Evolutionary conservation across 2,797 vertebrate species (phyloP).

Genomic region (Acanthiza pusilla): DNA sequence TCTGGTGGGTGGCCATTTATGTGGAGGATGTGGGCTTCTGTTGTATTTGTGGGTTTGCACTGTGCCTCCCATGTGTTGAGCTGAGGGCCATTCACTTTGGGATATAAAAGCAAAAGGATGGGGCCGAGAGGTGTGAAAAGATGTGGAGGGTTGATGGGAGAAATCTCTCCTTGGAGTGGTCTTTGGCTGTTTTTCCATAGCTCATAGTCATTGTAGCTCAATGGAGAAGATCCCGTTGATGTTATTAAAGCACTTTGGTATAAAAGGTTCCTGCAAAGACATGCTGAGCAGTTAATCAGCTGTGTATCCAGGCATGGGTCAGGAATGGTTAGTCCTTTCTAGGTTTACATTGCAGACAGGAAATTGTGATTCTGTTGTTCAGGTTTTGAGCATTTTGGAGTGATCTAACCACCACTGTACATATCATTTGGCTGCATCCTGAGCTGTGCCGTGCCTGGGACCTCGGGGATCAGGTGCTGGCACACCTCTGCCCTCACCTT

Average conservation of each 20-base stretch:
- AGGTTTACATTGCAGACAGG: background rate
- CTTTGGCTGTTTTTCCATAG: background rate
- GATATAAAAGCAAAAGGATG: background rate
- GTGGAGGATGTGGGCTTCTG: accelerated
- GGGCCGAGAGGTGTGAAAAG: background rate
- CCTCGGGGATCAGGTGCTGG: background rate
- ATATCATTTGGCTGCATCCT: accelerated
- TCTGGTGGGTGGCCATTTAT: accelerated
- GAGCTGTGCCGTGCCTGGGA: accelerated
- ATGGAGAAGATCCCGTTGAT: background rate
- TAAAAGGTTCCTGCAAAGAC: background rate
- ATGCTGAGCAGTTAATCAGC: background rate
- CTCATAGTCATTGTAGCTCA: background rate
- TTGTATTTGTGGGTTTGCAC: background rate
- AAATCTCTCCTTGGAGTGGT: background rate
- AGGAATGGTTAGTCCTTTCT: background rate
- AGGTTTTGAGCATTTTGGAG: background rate
- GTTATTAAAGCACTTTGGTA: background rate
- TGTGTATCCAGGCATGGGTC: accelerated
- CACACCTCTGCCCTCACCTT: background rate
- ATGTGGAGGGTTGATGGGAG: background rate
- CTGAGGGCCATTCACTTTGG: background rate
- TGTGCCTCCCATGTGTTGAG: accelerated
- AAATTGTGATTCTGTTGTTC: background rate
- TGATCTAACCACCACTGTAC: accelerated